These are phyloP conservation scores for Drosophila mimica DNA, from an alignment of 2,888 invertebrate species.

Conservation along the genomic window DNA sequence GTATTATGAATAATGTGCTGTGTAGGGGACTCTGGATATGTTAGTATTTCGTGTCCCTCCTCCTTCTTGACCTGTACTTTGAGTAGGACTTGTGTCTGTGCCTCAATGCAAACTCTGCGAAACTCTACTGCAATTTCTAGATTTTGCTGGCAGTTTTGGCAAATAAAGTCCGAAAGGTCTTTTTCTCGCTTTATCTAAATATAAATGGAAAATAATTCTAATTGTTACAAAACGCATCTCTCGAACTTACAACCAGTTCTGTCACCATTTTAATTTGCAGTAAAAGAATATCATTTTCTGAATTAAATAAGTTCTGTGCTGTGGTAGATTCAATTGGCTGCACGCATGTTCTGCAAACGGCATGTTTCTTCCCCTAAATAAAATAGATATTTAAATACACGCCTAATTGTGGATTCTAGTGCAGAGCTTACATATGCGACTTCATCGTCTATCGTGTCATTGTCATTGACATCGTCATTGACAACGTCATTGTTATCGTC, in stretches of 20 bases:
- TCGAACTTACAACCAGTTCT: conserved; percentile 35
- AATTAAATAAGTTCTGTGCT: conserved; percentile 40
- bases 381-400: background rate
- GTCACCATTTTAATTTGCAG: conserved; percentile 50
- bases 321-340: conserved; percentile 23
- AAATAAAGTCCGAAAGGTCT: conserved; percentile 51
- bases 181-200: conserved; percentile 34
- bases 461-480: conserved; percentile 1
- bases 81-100: conserved; percentile 29
- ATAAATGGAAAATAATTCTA: background rate
- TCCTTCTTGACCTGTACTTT: conserved; percentile 27
- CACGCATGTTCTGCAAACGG: conserved; percentile 54
- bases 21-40: background rate
- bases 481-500: conserved; percentile 3
- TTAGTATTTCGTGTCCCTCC: conserved; percentile 9
- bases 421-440: conserved; percentile 2
- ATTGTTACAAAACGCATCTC: background rate
- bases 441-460: conserved; percentile 1
- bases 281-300: conserved; percentile 29
- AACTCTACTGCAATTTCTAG: conserved; percentile 57
- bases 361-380: conserved; percentile 8
- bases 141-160: conserved; percentile 38
- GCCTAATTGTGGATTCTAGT: background rate
- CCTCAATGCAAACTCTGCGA: conserved; percentile 53
- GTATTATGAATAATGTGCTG: background rate